phyloP scores from a whole-genome alignment of 2,888 invertebrate genomes.

The Minunthozetes semirufus region DNA sequence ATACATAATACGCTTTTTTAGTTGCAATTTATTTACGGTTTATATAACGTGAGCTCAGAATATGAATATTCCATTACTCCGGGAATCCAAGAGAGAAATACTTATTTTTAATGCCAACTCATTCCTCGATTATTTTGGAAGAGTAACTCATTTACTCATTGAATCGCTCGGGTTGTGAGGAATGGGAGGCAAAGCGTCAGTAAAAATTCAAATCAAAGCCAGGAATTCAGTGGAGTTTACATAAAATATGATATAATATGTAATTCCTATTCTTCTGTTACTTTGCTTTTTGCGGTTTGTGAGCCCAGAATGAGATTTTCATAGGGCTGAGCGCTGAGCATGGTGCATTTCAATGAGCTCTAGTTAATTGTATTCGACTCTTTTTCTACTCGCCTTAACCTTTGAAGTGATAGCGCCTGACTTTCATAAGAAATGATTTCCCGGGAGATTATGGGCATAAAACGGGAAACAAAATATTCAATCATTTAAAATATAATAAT shows the following conservation, averaged over 20 bases:
- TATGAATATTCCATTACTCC: neutral
- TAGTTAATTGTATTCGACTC: too few species aligned
- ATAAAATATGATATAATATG: too few species aligned
- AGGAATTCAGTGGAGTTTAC: too few species aligned
- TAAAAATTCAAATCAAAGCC: too few species aligned
- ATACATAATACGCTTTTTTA: neutral
- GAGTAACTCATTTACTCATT: neutral
- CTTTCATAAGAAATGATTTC: neutral
- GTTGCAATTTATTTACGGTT: neutral
- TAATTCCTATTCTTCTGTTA: too few species aligned
- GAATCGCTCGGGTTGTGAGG: too few species aligned
- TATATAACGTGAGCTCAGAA: neutral
- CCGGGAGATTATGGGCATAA: neutral
- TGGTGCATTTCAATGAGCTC: too few species aligned
- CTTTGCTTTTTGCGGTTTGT: too few species aligned
- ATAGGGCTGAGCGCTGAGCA: too few species aligned
- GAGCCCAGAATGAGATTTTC: too few species aligned
- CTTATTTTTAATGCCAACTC: conserved; percentile 6
- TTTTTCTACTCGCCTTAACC: too few species aligned
- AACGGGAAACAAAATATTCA: neutral
- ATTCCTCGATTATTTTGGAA: neutral
- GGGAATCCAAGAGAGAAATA: neutral
- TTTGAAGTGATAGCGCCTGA: neutral
- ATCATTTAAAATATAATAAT: conserved; percentile 27
- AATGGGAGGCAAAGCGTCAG: too few species aligned